A percentile compares a stretch with the other conserved stretches of the same genome.
phyloP scores from a whole-genome alignment of 2,113 vertebrate genomes.

The western clawed frog (Xenopus tropicalis) region DNA sequence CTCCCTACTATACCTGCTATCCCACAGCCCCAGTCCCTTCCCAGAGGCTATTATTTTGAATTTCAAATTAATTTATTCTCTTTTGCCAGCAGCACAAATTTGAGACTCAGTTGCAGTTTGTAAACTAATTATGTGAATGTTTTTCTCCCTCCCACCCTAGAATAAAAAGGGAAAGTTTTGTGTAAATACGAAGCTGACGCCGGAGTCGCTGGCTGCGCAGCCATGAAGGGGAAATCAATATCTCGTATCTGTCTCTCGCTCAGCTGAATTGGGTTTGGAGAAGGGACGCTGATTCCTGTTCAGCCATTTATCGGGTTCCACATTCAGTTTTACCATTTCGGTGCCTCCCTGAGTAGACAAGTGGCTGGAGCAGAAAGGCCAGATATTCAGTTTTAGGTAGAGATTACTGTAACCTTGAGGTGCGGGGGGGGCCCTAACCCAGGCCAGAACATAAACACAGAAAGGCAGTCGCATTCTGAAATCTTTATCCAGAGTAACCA shows the following conservation, averaged over 20 bases:
- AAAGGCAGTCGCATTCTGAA: no score
- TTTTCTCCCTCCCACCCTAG: neutral
- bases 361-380: no score
- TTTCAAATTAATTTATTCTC: neutral
- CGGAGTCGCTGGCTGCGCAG: neutral
- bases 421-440: no score
- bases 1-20: no score
- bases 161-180: neutral
- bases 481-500: no score
- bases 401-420: no score
- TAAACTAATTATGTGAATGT: constrained; percentile 1
- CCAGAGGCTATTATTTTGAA: neutral
- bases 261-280: neutral
- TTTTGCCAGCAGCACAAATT: neutral
- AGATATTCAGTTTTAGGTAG: no score
- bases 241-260: neutral
- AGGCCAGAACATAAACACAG: no score
- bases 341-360: no score
- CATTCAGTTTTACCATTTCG: no score
- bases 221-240: constrained; percentile 6
- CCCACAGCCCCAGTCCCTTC: no score
- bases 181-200: neutral
- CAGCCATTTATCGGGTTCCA: no score
- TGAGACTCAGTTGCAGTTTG: neutral
- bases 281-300: neutral